Evolutionary conservation across 2,888 invertebrate genomes (phyloP), one percentile per base, ranked within the genome.

Genomic region (Drosophila mulleri): DNA sequence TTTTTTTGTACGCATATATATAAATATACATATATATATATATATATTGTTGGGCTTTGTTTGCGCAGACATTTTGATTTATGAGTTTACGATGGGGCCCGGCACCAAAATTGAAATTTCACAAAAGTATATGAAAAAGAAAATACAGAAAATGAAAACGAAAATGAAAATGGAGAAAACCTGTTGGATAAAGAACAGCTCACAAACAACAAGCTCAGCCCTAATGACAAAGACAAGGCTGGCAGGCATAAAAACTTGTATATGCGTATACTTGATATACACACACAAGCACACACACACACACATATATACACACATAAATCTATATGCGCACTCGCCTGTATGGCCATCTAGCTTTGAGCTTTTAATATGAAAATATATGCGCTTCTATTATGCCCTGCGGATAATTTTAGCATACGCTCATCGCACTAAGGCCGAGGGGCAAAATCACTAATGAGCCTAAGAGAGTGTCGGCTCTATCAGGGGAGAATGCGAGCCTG

Each of bases 51-150:
- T 16, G 12, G 78, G 80, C 78, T 81, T 76, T 87, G 87, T 76
- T 76, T 78, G 87, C 56, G 63, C 78, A 73, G 87, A 82, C 84
- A 84, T 84, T 84, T 87, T 84, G 84, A 84, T 84, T 84, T 84
- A 84, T 84, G 84, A 87, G 84, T 75, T 86, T 69, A 62, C 66
- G 67, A 60, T 57, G 59, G 54, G 64, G 41, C 73, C 67, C n/a
- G 57, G 70, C 53, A 56, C 56, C 54, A 56, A 75, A 84, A 82
- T 83, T 82, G 82, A 87, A 84, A 87, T 80, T 84, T 87, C 57
- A 75, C 66, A 72, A 78, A 78, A 69, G 68, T 65, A 32, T 48
- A 14, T 61, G 18, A 35, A 57, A 65, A 48, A 42, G 7, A 45
- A 62, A 57, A 69, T 50, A 26, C 26, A 26, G 26, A 26, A 48